Conservation (phyloP, 2,113 vertebrate genomes). For the Neolamprologus brichardi region DNA sequence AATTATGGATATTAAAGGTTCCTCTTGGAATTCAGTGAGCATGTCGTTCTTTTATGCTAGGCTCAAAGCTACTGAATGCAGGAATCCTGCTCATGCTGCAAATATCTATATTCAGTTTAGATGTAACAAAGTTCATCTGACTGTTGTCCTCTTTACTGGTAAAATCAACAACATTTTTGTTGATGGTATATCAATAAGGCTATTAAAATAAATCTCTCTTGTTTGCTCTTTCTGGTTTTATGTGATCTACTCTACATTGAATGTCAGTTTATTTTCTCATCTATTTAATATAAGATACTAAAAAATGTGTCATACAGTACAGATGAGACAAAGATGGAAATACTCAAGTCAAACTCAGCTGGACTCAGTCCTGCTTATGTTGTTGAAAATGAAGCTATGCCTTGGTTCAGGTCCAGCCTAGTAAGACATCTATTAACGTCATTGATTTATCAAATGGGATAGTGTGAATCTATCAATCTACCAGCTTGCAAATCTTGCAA, state of each 20-base stretch:
- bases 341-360: neutral
- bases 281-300: neutral
- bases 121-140: neutral
- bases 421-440: neutral
- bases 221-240: neutral
- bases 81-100: neutral
- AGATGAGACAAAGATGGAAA: neutral
- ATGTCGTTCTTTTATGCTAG: neutral
- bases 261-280: neutral
- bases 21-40: neutral
- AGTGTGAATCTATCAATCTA: neutral
- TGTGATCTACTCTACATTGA: neutral
- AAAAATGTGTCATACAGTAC: neutral
- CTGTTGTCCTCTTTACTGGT: neutral
- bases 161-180: neutral
- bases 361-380: neutral
- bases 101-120: neutral
- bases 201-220: neutral
- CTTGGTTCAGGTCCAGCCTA: neutral
- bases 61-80: neutral
- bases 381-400: neutral
- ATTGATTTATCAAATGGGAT: neutral
- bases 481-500: neutral
- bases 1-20: neutral
- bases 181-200: neutral